phyloP scores from a whole-genome alignment of 1,140 invertebrate genomes.

The Agrilus planipennis region DNA sequence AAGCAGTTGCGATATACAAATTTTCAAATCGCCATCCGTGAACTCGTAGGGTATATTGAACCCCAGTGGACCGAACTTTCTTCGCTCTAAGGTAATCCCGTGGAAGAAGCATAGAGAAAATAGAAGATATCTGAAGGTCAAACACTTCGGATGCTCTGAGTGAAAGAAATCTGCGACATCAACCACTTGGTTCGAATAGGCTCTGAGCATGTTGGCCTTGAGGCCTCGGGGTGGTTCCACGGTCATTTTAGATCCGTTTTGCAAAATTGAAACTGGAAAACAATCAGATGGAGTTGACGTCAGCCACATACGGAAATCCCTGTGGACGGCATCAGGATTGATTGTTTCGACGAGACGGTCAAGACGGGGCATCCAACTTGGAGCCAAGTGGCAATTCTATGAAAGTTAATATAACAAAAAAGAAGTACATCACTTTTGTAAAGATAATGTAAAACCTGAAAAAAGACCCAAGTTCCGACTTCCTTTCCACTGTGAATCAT shows the following conservation, averaged over 20 bases:
- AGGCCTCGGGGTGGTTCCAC: constrained; percentile 57
- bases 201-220: constrained; percentile 52
- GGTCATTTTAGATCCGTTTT: constrained; percentile 62
- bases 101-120: constrained; percentile 64
- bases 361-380: constrained; percentile 56
- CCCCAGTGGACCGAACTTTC: constrained; percentile 60
- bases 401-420: constrained; percentile 4
- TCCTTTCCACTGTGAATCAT: constrained; percentile 48
- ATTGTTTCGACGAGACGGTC: constrained; percentile 45
- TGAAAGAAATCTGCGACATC: constrained; percentile 45
- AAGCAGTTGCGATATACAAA: constrained; percentile 56
- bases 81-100: constrained; percentile 51
- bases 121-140: constrained; percentile 48
- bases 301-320: constrained; percentile 58
- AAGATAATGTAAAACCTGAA: constrained; percentile 37
- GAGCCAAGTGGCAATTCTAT: constrained; percentile 63
- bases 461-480: constrained; percentile 52
- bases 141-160: constrained; percentile 39
- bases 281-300: constrained; percentile 52
- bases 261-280: constrained; percentile 57
- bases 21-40: constrained; percentile 60
- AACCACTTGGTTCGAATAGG: constrained; percentile 40
- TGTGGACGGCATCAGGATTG: constrained; percentile 38
- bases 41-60: constrained; percentile 70
- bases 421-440: neutral